These are phyloP conservation scores for Drosophila prolongata DNA, from an alignment of 2,888 invertebrate species.

Conservation along the genomic window DNA sequence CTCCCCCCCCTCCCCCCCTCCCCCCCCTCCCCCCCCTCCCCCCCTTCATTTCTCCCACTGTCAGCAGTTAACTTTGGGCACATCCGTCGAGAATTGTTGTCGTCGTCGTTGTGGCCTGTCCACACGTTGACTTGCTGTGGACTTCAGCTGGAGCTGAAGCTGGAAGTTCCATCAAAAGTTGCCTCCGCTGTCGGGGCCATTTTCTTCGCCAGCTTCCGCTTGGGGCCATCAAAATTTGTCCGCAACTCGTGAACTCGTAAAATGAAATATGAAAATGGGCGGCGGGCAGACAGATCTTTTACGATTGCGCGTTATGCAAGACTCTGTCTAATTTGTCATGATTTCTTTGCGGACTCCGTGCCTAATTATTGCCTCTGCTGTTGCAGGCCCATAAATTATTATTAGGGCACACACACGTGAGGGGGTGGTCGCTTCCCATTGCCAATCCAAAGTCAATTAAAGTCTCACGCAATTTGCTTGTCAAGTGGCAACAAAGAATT, in stretches of 20 bases:
- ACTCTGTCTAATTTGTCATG: conserved; percentile 54
- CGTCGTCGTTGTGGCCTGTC: conserved; percentile 17
- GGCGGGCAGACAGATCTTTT: conserved; percentile 27
- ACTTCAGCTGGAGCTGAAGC: background rate
- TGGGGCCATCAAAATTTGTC: conserved; percentile 67
- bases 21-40: conserved; percentile 5
- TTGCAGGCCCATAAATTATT: conserved; percentile 33
- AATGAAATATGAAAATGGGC: conserved; percentile 55
- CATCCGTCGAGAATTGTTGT: conserved; percentile 54
- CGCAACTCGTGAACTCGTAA: conserved; percentile 72
- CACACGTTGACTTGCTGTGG: conserved; percentile 28
- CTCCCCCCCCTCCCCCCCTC: conserved; percentile 6
- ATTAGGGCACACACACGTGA: conserved; percentile 31
- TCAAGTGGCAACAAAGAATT: conserved; percentile 51
- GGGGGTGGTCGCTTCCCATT: conserved; percentile 20
- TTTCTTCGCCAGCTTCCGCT: conserved; percentile 37
- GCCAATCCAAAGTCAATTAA: conserved; percentile 72
- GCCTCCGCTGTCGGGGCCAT: conserved; percentile 30
- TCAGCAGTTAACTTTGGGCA: conserved; percentile 49
- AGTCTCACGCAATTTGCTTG: conserved; percentile 42
- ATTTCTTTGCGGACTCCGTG: conserved; percentile 9
- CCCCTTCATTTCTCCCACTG: conserved; percentile 24
- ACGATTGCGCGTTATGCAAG: conserved; percentile 58
- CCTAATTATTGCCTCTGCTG: conserved; percentile 14
- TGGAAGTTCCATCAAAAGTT: conserved; percentile 63